These are phyloP conservation scores for Lepidotrigona ventralis DNA, from an alignment of 1,140 invertebrate genomes.

Conservation along the genomic window DNA sequence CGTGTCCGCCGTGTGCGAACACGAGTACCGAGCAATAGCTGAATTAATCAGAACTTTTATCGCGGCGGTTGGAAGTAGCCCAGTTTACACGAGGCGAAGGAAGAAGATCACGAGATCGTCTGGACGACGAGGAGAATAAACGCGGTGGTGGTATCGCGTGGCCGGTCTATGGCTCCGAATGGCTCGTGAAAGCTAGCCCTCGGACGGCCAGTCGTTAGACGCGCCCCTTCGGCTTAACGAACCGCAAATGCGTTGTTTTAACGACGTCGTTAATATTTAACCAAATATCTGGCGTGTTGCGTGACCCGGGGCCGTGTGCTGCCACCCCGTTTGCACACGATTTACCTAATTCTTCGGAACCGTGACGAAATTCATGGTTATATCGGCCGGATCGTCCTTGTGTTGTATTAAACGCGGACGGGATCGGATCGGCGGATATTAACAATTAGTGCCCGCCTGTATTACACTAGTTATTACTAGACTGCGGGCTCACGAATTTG, in stretches of 20 bases:
- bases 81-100: conserved; percentile 15
- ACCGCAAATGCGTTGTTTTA: conserved; percentile 80
- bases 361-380: conserved; percentile 24
- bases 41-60: conserved; percentile 55
- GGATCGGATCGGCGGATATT: background rate
- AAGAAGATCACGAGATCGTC: conserved; percentile 35
- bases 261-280: conserved; percentile 81
- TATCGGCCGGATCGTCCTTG: background rate
- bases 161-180: conserved; percentile 61
- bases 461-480: background rate
- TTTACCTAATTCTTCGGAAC: conserved; percentile 58
- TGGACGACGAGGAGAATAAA: conserved; percentile 14
- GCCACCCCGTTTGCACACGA: conserved; percentile 46
- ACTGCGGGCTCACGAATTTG: too few species aligned
- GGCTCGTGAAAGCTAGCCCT: conserved; percentile 65
- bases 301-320: conserved; percentile 57
- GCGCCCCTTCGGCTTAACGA: conserved; percentile 75
- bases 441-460: background rate
- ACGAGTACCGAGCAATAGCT: background rate
- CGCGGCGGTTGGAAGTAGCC: conserved; percentile 15
- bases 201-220: conserved; percentile 70
- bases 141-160: conserved; percentile 50
- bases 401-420: background rate
- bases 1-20: background rate
- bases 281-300: conserved; percentile 74